phyloP scores from a whole-genome alignment of 2,888 invertebrate genomes.

The Drosophila nr. medialis region DNA sequence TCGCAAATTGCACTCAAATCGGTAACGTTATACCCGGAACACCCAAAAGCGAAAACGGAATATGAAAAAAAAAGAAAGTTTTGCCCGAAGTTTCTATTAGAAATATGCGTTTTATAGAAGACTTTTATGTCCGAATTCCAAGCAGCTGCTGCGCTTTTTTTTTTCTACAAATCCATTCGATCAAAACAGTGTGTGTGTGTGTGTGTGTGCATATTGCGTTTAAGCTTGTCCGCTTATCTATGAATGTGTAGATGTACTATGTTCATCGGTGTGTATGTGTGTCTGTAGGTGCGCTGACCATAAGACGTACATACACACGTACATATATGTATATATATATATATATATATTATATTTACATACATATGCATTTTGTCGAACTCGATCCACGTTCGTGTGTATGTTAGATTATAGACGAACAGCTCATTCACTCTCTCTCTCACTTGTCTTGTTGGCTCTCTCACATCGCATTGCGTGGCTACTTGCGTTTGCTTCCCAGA shows the following conservation, averaged over 20 bases:
- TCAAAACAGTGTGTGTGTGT: neutral
- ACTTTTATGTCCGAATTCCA: neutral
- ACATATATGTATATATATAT: too few relatives aligned
- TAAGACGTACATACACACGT: neutral
- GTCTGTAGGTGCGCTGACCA: neutral
- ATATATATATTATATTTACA: neutral
- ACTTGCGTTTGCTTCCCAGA: neutral
- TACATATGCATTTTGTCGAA: neutral
- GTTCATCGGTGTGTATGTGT: neutral
- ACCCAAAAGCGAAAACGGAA: neutral
- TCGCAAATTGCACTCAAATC: neutral
- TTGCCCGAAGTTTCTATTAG: neutral
- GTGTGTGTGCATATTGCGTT: neutral
- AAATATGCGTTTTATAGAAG: neutral
- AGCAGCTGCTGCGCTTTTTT: neutral
- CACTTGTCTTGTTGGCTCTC: neutral
- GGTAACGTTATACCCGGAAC: too few relatives aligned
- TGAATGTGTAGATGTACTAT: neutral
- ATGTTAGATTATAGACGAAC: neutral
- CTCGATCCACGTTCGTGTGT: neutral
- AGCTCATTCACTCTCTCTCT: neutral
- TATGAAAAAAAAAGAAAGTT: neutral
- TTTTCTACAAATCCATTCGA: neutral
- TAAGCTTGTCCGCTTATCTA: neutral
- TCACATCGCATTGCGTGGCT: slow-evolving; percentile 1